These are phyloP conservation scores for Dendrophyllia cribrosa DNA, from an alignment of 64 coral and sea anemone genomes.

Conservation along the genomic window DNA sequence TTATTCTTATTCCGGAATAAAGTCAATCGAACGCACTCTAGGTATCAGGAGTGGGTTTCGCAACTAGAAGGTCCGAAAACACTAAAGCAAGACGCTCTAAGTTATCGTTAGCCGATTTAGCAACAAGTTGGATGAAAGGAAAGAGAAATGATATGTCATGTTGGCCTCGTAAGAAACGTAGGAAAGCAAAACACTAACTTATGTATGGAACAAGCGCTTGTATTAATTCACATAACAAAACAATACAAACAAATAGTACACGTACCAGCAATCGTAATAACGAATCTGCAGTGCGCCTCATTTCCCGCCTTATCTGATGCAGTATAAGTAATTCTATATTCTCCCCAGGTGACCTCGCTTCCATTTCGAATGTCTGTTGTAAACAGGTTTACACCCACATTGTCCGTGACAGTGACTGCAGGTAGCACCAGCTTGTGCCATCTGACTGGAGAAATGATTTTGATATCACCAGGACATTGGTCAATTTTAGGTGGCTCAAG, in stretches of 20 bases:
- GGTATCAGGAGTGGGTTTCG: too few relatives aligned
- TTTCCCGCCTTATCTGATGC: conserved; percentile 46
- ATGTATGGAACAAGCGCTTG: too few relatives aligned
- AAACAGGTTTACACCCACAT: conserved; percentile 29
- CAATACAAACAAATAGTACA: neutral
- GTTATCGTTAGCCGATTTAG: too few relatives aligned
- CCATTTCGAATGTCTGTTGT: conserved; percentile 23
- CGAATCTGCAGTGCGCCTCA: conserved; percentile 26
- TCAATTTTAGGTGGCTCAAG: neutral
- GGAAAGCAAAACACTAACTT: too few relatives aligned
- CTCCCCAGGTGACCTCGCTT: conserved; percentile 47
- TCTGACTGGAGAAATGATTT: neutral
- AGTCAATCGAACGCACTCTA: too few relatives aligned
- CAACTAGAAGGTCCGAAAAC: too few relatives aligned
- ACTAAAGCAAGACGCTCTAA: too few relatives aligned
- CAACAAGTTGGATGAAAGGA: too few relatives aligned
- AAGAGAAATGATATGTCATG: too few relatives aligned
- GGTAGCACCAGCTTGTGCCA: neutral
- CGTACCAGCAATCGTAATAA: conserved; percentile 31
- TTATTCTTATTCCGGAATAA: too few relatives aligned
- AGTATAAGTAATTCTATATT: conserved; percentile 15
- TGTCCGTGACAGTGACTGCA: conserved; percentile 24
- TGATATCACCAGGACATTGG: neutral
- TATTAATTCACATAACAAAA: too few relatives aligned
- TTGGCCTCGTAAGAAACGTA: too few relatives aligned